Evolutionary conservation across 2,113 vertebrate genomes (phyloP).

Genomic region (Chiloscyllium plagiosum): DNA sequence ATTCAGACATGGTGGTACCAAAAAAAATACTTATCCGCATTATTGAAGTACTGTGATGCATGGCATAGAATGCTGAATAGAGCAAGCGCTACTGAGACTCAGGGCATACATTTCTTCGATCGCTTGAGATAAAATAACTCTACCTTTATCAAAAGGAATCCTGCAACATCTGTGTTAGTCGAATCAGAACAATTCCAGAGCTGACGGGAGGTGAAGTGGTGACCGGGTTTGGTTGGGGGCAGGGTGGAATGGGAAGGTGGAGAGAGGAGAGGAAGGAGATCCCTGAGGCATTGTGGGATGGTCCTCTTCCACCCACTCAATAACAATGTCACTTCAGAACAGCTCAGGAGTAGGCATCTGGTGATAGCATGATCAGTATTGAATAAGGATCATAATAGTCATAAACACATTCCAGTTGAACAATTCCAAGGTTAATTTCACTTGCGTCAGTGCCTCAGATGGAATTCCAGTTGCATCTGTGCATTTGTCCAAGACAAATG

Average conservation of each 20-base stretch:
- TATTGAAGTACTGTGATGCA: conserved; percentile 34
- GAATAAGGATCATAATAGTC: background rate
- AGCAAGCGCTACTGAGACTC: background rate
- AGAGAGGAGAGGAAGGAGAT: too few relatives aligned
- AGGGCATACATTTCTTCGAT: background rate
- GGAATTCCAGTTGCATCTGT: background rate
- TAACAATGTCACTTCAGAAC: background rate
- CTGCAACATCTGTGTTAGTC: conserved; percentile 27
- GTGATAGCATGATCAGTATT: background rate
- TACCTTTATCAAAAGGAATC: background rate
- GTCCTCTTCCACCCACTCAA: background rate
- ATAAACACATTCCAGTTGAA: background rate
- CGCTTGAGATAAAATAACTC: background rate
- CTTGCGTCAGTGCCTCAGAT: background rate
- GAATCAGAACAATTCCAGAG: background rate
- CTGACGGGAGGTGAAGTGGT: conserved; percentile 3
- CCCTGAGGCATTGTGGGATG: background rate
- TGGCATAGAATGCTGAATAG: conserved; percentile 37
- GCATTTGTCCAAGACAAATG: background rate
- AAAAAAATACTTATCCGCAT: conserved; percentile 1
- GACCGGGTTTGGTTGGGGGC: background rate
- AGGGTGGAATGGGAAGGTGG: too few relatives aligned
- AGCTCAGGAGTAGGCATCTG: background rate
- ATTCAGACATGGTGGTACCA: conserved; percentile 33
- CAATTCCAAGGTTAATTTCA: background rate